Base-by-base conservation (phyloP, 1,140 invertebrate genomes). In the Mesaphorura yosii region DNA sequence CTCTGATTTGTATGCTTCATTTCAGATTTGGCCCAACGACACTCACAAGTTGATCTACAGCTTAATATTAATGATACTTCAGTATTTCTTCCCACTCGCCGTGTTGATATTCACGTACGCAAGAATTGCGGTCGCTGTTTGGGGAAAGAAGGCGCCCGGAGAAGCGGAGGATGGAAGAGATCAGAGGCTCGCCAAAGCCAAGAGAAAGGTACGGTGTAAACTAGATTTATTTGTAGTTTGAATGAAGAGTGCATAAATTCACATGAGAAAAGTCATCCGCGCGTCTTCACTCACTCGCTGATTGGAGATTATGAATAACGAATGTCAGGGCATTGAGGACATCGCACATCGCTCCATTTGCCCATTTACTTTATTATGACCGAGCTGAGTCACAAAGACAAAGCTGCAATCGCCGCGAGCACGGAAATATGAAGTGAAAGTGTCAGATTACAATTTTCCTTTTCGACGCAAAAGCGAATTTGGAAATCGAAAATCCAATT, bases 21-120 rank as follows among this genome's bases (percentile, higher is more conserved):
- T 52, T 3, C 26, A 23, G 22, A 69, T 71, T 22, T 86, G 82
- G 80, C 68, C 72, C 0, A 66, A 67, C 4, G 63, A 66, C 1
- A 67, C 72, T 15, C 72, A 82, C 50, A 68, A 73, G 37, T 76
- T 80, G 56, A 77, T 79, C 52, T 93, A 91, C 71, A 82, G 81
- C 0, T 77, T 82, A 51, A 75, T 80, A 0, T 69, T 94, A 27
- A 78, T 92, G 72, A 71, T 82, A 14, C 74, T 93, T 14, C 89
- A 94, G 70, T 93, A 90, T 66, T 76, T 86, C 37, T 72, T 91
- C 40, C 90, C 90, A 0, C 71, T 91, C 38, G 65, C 75, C 3
- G 84, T 91, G n/a, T 76, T 95, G 1, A 71, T 90, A 17, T 86
- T 85, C 66, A 90, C 88, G 0, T 95, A 95, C 66, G 79, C 81